Conservation (phyloP, 2,797 vertebrate species). For the Acanthurus tractus region DNA sequence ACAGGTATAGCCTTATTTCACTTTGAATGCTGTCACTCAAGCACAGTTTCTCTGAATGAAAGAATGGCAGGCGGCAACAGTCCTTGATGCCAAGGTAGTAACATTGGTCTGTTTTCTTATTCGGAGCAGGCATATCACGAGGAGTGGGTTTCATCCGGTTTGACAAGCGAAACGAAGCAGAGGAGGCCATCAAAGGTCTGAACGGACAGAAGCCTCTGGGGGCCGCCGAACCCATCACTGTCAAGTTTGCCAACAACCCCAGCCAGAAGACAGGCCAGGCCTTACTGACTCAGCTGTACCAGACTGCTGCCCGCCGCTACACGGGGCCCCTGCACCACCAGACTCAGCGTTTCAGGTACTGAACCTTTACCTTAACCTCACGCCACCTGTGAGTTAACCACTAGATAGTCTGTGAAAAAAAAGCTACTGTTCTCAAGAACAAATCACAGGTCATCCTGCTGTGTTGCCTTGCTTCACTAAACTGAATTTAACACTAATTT, state of each 20-base stretch:
- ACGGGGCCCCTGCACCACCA: slow-evolving; percentile 95
- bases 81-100: slow-evolving; percentile 72
- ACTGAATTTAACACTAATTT: slow-evolving; percentile 25
- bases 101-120: slow-evolving; percentile 74
- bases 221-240: slow-evolving; percentile 94
- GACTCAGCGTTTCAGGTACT: slow-evolving; percentile 96
- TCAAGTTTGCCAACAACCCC: slow-evolving; percentile 98
- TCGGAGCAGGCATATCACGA: slow-evolving; percentile 91
- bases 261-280: slow-evolving; percentile 97
- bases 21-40: slow-evolving; percentile 24
- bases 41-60: slow-evolving; percentile 7
- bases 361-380: slow-evolving; percentile 51
- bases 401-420: slow-evolving; percentile 40
- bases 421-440: slow-evolving; percentile 29
- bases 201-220: slow-evolving; percentile 97
- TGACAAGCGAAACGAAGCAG: slow-evolving; percentile 96
- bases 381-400: slow-evolving; percentile 18
- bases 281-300: slow-evolving; percentile 95
- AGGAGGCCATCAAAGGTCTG: slow-evolving; percentile 96
- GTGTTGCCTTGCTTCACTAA: slow-evolving; percentile 45
- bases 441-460: slow-evolving; percentile 48
- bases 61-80: neutral
- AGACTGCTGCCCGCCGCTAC: slow-evolving; percentile 93
- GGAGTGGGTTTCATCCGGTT: slow-evolving; percentile 98
- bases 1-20: slow-evolving; percentile 83